Evolutionary conservation across 2,113 vertebrate species (phyloP), one percentile per base, ranked within the genome.

Genomic region (Copsychus sechellarum): DNA sequence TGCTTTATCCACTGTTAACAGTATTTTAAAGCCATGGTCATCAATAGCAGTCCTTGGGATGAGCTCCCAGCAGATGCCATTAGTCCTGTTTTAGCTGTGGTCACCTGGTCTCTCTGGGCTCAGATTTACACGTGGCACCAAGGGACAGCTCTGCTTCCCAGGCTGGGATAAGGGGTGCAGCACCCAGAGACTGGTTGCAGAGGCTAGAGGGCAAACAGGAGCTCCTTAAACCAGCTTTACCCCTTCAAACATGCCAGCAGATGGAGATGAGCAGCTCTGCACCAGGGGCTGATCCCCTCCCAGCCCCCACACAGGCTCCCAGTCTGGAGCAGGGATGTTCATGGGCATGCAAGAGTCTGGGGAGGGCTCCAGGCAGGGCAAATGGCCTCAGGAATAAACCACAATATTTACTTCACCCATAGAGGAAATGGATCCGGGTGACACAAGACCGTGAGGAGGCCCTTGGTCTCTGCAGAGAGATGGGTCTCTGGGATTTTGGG

Each of bases 21-120:
- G 91, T 74, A 81, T 94, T 93, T 93, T 91, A 88, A 95, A 96
- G 83, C 89, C 61, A 34, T 1, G 43, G 83, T 48, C 89, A 96
- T 90, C 88, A 78, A 83, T 42, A 91, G 92, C 50, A 51, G 38
- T 61, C 66, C 79, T 79, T 1, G 0, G 93, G 88, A 82, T 47
- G 47, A 42, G 76, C 77, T 93, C 92, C 64, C 91, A 91, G 86
- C 80, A 95, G 84, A 82, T 85, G 73, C 66, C 86, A n/a, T 85
- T 91, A 92, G 86, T 95, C 93, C 78, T 57, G 16, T 89, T 85
- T 91, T 72, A 86, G 72, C 88, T 74, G 51, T 1, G 1, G 42
- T 58, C 1, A 3, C 82, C 76, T 20, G 20, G 42, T 78, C 60
- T 66, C 62, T 48, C 74, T 42, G 58, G 56, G 62, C 67, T 93